Evolutionary conservation across 2,888 invertebrate genomes (phyloP), one percentile per base, ranked within the genome.

Genomic region (Lasioglossum marginatum): DNA sequence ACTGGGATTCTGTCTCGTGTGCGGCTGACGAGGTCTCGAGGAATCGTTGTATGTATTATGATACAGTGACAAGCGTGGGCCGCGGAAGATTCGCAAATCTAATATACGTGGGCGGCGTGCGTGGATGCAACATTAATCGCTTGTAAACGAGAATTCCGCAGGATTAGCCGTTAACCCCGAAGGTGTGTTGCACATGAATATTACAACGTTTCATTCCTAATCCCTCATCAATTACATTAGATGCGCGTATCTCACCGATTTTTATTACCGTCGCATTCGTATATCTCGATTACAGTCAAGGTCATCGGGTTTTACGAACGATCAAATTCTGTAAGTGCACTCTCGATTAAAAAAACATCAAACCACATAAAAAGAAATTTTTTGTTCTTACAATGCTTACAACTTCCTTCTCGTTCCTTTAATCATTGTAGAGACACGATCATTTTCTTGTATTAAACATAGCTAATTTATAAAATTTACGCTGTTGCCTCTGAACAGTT

Each of bases 111-210:
- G 88, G 88, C 71, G 81, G 40, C 12, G 74, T 75, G 81, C 84
- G 72, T 87, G 87, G 85, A 89, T 88, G 89, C 80, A 72, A 75
- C 87, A 87, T 88, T 90, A 90, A 90, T 89, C 81, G 82, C 52
- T 76, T 68, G 81, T 74, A 85, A 90, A 89, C 82, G 82, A 90
- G 87, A 86, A 83, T 85, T 82, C 79, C 68, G 52, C 48, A 16
- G 40, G 76, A 81, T 84, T 80, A 79, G 78, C 76, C 79, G 66
- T 81, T 77, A 80, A 77, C 63, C 63, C 34, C 37, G 66, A 79
- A 73, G 19, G 27, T 68, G 45, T 76, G 37, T 70, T 68, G 45
- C 34, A 52, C 45, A n/a, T 23, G 34, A 80, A 14, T 27, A 10
- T 66, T 52, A n/a, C 63, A 48, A 10, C 23, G 71, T 16, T 34